Evolutionary conservation across 2,888 invertebrate species (phyloP), one percentile per base, ranked within the genome.

Genomic region (Leptinotarsa haldemani): DNA sequence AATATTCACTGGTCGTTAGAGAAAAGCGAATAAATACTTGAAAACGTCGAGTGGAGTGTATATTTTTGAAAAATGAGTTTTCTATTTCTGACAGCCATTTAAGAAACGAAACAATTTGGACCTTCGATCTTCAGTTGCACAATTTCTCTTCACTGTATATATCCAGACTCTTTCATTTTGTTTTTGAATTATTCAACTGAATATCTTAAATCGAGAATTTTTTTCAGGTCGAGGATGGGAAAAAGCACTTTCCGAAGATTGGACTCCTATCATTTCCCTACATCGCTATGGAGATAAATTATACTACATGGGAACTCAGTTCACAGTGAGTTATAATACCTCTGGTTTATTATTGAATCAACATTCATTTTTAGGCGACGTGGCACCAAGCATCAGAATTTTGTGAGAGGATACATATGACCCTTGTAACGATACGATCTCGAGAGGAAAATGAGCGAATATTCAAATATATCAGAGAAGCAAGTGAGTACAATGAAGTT

Each of bases 381-480:
- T 65, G 50, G 20, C 47, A 50, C 0, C 65, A 65, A 50, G 30
- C 65, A 15, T 25, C 16, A 15, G 48, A 65, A 9, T 65, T 65
- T 50, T 65, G 65, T 50, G 65, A 65, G 12, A 65, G n/a, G 7
- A 65, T 65, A 15, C 65, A 65, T 20, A 65, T 65, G 65, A 48
- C 20, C 16, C 25, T 65, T 22, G 2, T 65, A 1, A 65, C 65
- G 2, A 65, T 65, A 2, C 47, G 48, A 22, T 65, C 65, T 16
- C 7, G 12, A 16, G 65, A 65, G 3, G 65, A 65, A n/a, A 65
- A 65, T 65, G 65, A 65, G 9, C 16, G 47, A 65, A 50, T 65
- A 22, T 50, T 50, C 47, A 65, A 65, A 25, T 65, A 65, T 48
- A 48, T 22, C 7, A 48, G 65, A 65, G 65, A 65, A 46, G 46